phyloP scores from a whole-genome alignment of 2,113 vertebrate species.

The Callipepla californica region DNA sequence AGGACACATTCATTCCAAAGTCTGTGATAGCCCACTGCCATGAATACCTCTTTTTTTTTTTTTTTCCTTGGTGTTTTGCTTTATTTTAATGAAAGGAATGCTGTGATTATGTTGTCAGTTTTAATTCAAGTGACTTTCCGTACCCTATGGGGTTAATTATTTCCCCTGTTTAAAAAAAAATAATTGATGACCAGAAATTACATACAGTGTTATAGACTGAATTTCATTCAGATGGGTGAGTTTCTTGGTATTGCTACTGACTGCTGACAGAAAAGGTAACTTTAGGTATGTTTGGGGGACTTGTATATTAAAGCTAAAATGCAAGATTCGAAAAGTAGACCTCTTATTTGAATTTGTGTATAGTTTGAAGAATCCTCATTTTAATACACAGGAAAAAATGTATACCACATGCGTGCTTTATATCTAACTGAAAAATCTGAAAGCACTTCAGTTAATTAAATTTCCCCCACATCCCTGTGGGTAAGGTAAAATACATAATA shows the following conservation, averaged over 20 bases:
- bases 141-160: neutral
- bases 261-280: neutral
- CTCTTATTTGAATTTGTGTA: neutral
- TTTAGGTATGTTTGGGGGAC: neutral
- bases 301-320: neutral
- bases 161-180: neutral
- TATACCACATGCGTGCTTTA: neutral
- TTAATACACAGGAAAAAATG: neutral
- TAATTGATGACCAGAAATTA: neutral
- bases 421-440: slow-evolving; percentile 2
- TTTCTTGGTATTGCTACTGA: neutral
- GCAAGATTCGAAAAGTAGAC: neutral
- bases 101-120: neutral
- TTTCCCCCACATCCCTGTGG: neutral
- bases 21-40: slow-evolving; percentile 17
- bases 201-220: neutral
- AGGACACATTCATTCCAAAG: slow-evolving; percentile 6
- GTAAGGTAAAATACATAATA: neutral
- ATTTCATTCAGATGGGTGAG: neutral
- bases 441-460: neutral
- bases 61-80: neutral
- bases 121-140: neutral
- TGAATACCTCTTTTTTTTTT: slow-evolving; percentile 18
- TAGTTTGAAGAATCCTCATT: neutral
- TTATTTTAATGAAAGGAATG: neutral